phyloP scores from a whole-genome alignment of 2,113 vertebrate species.

The Synchiropus splendidus region DNA sequence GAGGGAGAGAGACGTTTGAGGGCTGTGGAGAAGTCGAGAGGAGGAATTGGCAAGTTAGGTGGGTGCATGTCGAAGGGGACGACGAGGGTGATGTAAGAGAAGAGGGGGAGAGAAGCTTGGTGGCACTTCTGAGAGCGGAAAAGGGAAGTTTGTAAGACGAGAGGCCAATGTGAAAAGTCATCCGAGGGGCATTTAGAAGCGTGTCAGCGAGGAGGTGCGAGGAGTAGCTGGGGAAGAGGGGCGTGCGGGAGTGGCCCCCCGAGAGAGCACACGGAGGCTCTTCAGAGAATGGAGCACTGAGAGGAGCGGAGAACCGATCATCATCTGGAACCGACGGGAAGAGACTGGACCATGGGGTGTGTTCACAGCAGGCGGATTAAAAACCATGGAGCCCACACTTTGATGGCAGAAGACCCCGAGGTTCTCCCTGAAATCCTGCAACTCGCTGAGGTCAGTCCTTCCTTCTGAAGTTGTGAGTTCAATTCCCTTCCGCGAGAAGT shows the following conservation, averaged over 20 bases:
- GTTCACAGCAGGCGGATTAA: constrained; percentile 40
- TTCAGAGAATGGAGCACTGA: constrained; percentile 21
- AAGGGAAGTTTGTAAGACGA: constrained; percentile 34
- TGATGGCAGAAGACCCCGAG: constrained; percentile 14
- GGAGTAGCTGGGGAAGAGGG: constrained; percentile 9
- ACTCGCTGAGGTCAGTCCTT: constrained; percentile 46
- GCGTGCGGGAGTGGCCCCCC: constrained; percentile 15
- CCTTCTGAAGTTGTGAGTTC: no score
- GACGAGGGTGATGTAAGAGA: constrained; percentile 20
- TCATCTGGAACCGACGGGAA: not conserved
- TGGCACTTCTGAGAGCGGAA: constrained; percentile 24
- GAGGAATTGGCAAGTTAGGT: constrained; percentile 15
- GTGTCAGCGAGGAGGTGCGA: constrained; percentile 25
- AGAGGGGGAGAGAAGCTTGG: constrained; percentile 15
- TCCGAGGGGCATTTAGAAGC: constrained; percentile 28
- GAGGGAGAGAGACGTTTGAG: constrained; percentile 21
- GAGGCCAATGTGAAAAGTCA: constrained; percentile 14
- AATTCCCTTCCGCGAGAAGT: no score
- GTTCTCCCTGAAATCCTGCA: constrained; percentile 46
- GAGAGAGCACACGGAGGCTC: constrained; percentile 10
- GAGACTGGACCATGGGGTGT: constrained; percentile 59
- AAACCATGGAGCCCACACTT: constrained; percentile 14
- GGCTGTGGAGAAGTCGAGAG: constrained; percentile 20
- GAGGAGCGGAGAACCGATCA: constrained; percentile 2
- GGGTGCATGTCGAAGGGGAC: constrained; percentile 27